Base-by-base conservation (phyloP, 2,888 invertebrate genomes). In the Epicampocera succincta region DNA sequence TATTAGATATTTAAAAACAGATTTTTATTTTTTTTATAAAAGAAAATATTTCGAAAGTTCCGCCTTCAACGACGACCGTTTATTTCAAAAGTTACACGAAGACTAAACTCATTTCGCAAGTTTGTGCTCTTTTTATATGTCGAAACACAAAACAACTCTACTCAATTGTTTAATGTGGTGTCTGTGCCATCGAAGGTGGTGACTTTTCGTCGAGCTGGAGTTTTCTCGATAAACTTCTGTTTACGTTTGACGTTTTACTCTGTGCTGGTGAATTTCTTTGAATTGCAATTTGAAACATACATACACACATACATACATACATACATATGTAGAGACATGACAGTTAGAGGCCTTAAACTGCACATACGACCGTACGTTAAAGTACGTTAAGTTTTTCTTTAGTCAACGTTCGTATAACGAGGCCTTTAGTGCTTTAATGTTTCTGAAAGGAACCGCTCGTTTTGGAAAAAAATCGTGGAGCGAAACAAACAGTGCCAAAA, bases 61-160 rank as follows among this genome's bases (percentile, higher is more conserved):
- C 65, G 29, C 40, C 46, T 38, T 42, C 40, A 75, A 21, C 54
- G 42, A 71, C 74, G 78, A 82, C 82, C 82, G 78, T 74, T 82
- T 78, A 74, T 74, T 75, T 78, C 66, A 74, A 78, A 78, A 78
- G 74, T 71, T 71, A 82, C 74, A 82, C 82, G 82, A 82, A 69
- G 74, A 82, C 82, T 82, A 82, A 82, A 82, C 78, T 82, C 78
- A 71, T 75, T 78, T 78, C 11, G 46, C 40, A 50, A 71, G 17
- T 48, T 75, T 71, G 52, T 78, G 69, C 82, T 82, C 82, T 82
- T 82, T 82, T 82, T 82, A 82, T 82, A 78, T 82, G 82, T 65
- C 44, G 54, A 82, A 71, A 78, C 42, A 50, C 65, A 46, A 60
- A 33, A 46, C 66, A 66, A 66, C 54, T 71, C 48, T 78, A 33